Conservation (phyloP, 2,888 invertebrate species). For the Thecocarcelia acutangulata region DNA sequence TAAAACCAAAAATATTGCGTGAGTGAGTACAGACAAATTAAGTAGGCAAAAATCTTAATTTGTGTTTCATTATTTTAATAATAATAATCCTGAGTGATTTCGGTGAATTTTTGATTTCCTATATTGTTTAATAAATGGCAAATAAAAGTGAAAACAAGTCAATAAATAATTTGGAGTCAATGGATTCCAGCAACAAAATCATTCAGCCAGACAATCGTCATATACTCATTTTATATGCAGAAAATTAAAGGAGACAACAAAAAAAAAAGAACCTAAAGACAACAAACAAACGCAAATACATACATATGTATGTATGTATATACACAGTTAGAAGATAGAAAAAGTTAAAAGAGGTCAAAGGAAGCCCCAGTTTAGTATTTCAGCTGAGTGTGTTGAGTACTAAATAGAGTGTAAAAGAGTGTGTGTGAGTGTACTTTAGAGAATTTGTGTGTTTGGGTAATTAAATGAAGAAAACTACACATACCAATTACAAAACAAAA, state of each 20-base stretch:
- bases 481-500: slow-evolving; percentile 16
- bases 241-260: slow-evolving; percentile 43
- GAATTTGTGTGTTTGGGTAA: slow-evolving; percentile 23
- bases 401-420: neutral
- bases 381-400: slow-evolving; percentile 55
- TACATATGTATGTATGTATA: no score
- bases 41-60: slow-evolving; percentile 13
- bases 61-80: neutral
- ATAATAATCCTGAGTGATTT: neutral
- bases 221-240: slow-evolving; percentile 33
- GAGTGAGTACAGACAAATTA: slow-evolving; percentile 15
- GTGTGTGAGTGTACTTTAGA: neutral
- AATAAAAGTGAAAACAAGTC: slow-evolving; percentile 44
- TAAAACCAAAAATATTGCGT: slow-evolving; percentile 29
- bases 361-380: slow-evolving; percentile 63
- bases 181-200: slow-evolving; percentile 47
- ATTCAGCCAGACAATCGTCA: slow-evolving; percentile 7
- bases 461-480: slow-evolving; percentile 16
- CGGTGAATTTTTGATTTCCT: neutral
- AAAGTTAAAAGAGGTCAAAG: slow-evolving; percentile 70
- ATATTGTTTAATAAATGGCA: slow-evolving; percentile 2
- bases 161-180: slow-evolving; percentile 39
- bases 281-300: slow-evolving; percentile 25
- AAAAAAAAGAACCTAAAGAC: slow-evolving; percentile 1
- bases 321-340: slow-evolving; percentile 42